These are phyloP conservation scores for Tenthredo notha DNA, from an alignment of 2,888 invertebrate genomes.

Conservation along the genomic window DNA sequence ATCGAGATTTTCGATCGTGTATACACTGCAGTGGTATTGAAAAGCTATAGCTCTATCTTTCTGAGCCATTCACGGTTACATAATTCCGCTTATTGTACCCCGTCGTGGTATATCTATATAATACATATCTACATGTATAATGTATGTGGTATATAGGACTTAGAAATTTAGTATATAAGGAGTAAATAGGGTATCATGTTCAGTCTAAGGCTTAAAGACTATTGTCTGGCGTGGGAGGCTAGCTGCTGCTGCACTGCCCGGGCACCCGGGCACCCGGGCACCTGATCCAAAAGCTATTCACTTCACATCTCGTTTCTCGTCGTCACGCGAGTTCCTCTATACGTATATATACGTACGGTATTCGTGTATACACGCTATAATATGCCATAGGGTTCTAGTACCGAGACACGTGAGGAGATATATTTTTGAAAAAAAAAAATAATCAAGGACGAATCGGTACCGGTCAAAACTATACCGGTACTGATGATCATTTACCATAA, in stretches of 20 bases:
- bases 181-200: conserved; percentile 78
- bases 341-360: not conserved
- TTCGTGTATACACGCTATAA: not conserved
- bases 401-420: not conserved
- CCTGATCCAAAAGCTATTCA: conserved; percentile 64
- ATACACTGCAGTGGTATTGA: conserved; percentile 29
- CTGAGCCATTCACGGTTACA: conserved; percentile 49
- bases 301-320: conserved; percentile 49
- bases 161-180: conserved; percentile 76
- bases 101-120: conserved; percentile 66
- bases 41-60: conserved; percentile 43
- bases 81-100: conserved; percentile 48
- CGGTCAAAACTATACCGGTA: conserved; percentile 30
- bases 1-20: conserved; percentile 47
- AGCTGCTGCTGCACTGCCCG: conserved; percentile 62
- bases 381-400: not conserved
- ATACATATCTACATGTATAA: conserved; percentile 28
- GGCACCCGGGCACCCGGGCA: conserved; percentile 61
- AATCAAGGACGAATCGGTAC: conserved; percentile 21
- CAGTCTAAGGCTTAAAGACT: conserved; percentile 78
- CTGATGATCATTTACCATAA: conserved; percentile 1
- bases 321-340: conserved; percentile 49
- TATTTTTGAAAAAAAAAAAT: not conserved
- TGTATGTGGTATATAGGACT: conserved; percentile 63
- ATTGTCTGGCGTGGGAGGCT: conserved; percentile 78